phyloP scores from a whole-genome alignment of 2,113 vertebrate genomes.

The Rhipidura dahli region DNA sequence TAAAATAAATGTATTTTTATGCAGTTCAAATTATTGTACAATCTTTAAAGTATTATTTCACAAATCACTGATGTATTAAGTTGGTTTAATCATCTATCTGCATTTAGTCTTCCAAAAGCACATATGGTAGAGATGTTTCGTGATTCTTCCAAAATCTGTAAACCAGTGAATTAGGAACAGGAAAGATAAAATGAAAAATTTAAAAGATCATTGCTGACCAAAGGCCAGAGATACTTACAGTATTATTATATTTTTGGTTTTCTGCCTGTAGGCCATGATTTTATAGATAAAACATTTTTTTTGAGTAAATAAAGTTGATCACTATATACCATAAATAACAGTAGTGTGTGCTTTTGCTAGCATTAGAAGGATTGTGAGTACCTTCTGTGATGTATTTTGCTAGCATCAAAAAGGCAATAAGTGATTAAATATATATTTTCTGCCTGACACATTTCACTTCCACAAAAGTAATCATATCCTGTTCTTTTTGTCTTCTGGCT shows the following conservation, averaged over 20 bases:
- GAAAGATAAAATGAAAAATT: conserved; percentile 1
- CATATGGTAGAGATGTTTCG: neutral
- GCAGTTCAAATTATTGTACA: neutral
- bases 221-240: neutral
- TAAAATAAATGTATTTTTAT: neutral
- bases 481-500: neutral
- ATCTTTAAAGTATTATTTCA: neutral
- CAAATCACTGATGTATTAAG: neutral
- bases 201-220: neutral
- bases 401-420: neutral
- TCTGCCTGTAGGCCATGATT: neutral
- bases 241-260: neutral
- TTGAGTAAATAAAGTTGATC: neutral
- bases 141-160: neutral
- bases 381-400: neutral
- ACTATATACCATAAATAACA: neutral
- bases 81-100: neutral
- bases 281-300: neutral
- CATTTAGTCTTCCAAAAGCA: neutral
- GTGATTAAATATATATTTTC: neutral
- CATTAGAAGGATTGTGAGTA: neutral
- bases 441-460: neutral
- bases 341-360: neutral
- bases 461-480: neutral
- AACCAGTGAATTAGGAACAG: neutral